Conservation (phyloP, 2,797 vertebrate genomes). For the Melanotaenia parkinsoni region DNA sequence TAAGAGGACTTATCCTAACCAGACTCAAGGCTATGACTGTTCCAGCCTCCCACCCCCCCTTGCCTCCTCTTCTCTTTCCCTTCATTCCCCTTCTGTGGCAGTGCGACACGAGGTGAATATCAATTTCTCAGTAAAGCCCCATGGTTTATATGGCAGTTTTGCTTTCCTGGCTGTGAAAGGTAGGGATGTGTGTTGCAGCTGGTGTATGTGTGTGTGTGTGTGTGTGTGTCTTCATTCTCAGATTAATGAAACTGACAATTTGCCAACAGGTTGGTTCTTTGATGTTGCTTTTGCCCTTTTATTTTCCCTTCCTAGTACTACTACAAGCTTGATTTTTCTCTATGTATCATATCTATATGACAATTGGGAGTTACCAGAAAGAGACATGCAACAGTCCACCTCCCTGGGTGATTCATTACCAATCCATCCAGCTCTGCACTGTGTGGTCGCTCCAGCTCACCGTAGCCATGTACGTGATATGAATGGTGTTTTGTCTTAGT, state of each 20-base stretch:
- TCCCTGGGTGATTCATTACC: slow-evolving; percentile 78
- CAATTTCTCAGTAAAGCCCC: slow-evolving; percentile 68
- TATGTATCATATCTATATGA: slow-evolving; percentile 57
- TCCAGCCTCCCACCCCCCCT: slow-evolving; percentile 49
- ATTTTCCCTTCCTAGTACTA: slow-evolving; percentile 21
- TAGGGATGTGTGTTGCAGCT: slow-evolving; percentile 39
- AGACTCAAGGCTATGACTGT: slow-evolving; percentile 60
- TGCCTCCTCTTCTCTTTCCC: slow-evolving; percentile 28
- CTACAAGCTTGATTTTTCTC: slow-evolving; percentile 42
- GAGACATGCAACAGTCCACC: slow-evolving; percentile 78
- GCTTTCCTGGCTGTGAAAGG: slow-evolving; percentile 56
- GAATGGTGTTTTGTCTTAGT: slow-evolving; percentile 75
- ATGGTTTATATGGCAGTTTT: slow-evolving; percentile 56
- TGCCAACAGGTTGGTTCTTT: slow-evolving; percentile 68
- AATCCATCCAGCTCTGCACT: slow-evolving; percentile 71
- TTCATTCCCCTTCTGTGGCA: slow-evolving; percentile 40
- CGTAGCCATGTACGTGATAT: slow-evolving; percentile 76
- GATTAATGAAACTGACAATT: slow-evolving; percentile 21
- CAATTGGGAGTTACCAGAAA: slow-evolving; percentile 70
- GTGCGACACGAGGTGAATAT: slow-evolving; percentile 79
- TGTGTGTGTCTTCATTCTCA: slow-evolving; percentile 14
- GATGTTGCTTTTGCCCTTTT: background rate
- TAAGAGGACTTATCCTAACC: slow-evolving; percentile 75
- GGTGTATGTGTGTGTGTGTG: background rate
- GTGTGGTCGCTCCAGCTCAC: slow-evolving; percentile 75